Evolutionary conservation across 1,140 invertebrate species (phyloP).

Genomic region (Drosophila setifemur): DNA sequence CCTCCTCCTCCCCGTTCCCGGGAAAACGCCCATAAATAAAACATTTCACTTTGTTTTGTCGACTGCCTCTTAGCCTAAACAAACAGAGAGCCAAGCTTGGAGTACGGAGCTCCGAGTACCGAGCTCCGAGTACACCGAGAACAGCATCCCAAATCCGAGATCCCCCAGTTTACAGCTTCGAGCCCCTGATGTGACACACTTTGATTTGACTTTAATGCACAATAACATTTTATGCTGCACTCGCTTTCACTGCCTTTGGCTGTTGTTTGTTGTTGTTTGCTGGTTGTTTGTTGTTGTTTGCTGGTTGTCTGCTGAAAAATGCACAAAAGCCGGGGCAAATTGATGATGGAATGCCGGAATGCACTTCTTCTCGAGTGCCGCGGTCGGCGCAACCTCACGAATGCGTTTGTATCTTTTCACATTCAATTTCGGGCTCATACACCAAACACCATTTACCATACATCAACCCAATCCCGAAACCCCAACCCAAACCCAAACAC

Average conservation of each 20-base stretch:
- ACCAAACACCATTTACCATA: background rate
- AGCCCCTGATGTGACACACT: conserved; percentile 47
- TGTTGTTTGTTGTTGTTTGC: conserved; percentile 22
- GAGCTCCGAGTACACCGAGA: conserved; percentile 14
- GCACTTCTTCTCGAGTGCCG: conserved; percentile 48
- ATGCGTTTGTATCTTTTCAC: conserved; percentile 8
- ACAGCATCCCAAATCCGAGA: conserved; percentile 11
- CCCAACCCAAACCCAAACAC: too few species aligned
- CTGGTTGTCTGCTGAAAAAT: conserved; percentile 47
- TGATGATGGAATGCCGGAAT: conserved; percentile 58
- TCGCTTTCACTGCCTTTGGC: conserved; percentile 37
- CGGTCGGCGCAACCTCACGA: conserved; percentile 29
- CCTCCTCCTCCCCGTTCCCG: too few species aligned
- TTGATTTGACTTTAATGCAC: conserved; percentile 79
- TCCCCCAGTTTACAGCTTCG: background rate
- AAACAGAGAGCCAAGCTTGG: conserved; percentile 32
- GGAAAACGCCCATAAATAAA: conserved; percentile 70
- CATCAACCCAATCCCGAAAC: background rate
- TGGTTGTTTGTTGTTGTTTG: too few species aligned
- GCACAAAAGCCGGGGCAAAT: conserved; percentile 58
- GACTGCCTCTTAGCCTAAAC: conserved; percentile 57
- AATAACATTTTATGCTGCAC: conserved; percentile 53
- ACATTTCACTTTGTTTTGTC: conserved; percentile 78
- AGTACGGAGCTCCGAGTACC: background rate
- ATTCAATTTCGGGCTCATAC: background rate